Conservation (phyloP, 2,113 vertebrate species). For the Syngnathus typhle region DNA sequence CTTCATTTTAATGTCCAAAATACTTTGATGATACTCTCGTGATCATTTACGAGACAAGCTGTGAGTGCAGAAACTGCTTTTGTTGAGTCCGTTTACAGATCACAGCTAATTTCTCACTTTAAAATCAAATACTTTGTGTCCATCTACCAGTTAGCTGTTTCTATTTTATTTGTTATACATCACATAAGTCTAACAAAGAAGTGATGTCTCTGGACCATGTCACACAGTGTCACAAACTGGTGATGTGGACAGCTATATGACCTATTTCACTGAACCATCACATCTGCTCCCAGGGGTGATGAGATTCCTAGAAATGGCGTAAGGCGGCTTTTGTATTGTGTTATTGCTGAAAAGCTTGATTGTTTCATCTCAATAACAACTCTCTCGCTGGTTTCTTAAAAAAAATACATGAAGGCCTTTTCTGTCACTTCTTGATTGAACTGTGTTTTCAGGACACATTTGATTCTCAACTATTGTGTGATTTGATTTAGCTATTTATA, state of each 20-base stretch:
- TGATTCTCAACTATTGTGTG: not conserved
- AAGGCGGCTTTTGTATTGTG: slow-evolving; percentile 7
- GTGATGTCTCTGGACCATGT: not conserved
- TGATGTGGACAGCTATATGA: slow-evolving; percentile 7
- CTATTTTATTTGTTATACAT: too few species aligned
- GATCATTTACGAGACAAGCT: too few species aligned
- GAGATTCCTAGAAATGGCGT: not conserved
- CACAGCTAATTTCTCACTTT: too few species aligned
- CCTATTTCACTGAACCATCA: slow-evolving; percentile 48
- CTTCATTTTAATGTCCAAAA: too few species aligned
- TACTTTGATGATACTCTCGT: too few species aligned
- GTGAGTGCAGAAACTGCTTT: too few species aligned
- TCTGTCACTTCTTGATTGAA: slow-evolving; percentile 13
- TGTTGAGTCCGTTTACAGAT: too few species aligned
- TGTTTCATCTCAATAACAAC: slow-evolving; percentile 5
- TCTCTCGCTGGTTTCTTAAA: not conserved
- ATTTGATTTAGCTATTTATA: not conserved
- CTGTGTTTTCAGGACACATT: slow-evolving; percentile 6
- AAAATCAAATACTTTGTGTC: too few species aligned
- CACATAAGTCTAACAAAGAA: not conserved
- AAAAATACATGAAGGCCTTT: slow-evolving; percentile 12
- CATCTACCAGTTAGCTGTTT: too few species aligned
- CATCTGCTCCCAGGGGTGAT: slow-evolving; percentile 16
- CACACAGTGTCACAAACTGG: slow-evolving; percentile 6
- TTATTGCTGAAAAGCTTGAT: slow-evolving; percentile 1